Percentiles rank a stretch among this genome's conserved stretches.
Conservation (phyloP, 2,888 invertebrate species). For the Drosophila anomelani region DNA sequence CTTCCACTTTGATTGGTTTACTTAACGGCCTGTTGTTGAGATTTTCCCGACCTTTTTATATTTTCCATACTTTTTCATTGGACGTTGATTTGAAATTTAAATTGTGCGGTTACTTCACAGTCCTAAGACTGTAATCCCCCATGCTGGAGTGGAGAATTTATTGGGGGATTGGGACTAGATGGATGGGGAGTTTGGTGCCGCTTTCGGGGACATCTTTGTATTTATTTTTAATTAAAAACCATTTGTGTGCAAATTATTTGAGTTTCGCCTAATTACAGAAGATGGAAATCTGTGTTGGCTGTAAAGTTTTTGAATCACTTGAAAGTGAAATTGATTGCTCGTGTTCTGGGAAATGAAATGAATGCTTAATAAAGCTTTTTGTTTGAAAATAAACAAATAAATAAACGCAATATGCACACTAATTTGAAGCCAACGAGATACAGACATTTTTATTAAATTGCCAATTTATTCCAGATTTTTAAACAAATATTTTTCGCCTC, state of each 20-base stretch:
- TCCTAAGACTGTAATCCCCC: constrained; percentile 36
- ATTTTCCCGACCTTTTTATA: constrained; percentile 36
- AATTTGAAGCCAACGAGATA: neutral
- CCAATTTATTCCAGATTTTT: neutral
- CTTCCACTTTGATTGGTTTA: constrained; percentile 73
- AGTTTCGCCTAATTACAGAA: constrained; percentile 29
- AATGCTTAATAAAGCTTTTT: neutral
- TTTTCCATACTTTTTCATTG: constrained; percentile 30
- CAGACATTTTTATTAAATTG: neutral
- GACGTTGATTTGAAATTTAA: constrained; percentile 67
- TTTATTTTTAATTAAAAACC: constrained; percentile 76
- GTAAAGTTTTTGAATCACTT: constrained; percentile 8
- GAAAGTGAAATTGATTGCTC: constrained; percentile 8
- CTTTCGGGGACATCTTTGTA: constrained; percentile 42
- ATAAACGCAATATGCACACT: neutral
- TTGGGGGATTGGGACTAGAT: neutral
- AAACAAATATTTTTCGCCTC: neutral
- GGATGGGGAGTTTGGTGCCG: neutral
- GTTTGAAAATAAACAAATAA: neutral
- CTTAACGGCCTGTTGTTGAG: constrained; percentile 66
- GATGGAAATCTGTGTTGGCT: neutral
- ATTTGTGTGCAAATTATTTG: constrained; percentile 63
- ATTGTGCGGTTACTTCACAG: constrained; percentile 51
- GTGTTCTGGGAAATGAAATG: neutral
- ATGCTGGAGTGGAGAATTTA: constrained; percentile 2